Base-by-base conservation (phyloP, 2,113 vertebrate species). In the Bombycilla garrulus region DNA sequence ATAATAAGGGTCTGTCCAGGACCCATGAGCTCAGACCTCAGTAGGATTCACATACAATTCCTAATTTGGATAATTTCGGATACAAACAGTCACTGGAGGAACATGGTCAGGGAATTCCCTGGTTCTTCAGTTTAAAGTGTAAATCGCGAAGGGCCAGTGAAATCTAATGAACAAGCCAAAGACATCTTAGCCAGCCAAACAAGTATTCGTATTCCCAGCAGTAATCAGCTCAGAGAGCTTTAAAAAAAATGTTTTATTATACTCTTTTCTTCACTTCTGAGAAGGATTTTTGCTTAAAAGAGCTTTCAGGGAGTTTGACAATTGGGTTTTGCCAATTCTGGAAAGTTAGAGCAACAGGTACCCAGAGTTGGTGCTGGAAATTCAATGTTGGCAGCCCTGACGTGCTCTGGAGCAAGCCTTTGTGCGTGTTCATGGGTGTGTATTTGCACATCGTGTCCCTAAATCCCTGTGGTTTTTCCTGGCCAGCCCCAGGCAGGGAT, bases 11-110 rank as follows among this genome's bases (percentile, higher is more conserved):
- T 91, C 92, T 84, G 51, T 56, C 45, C 1, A 1, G 62, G 53
- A 88, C 45, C 77, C 65, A 61, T 54, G 40, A 91, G 83, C 84
- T 95, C 89, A 92, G 83, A 64, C 31, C 28, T 84, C 9, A 0
- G 61, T 45, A 88, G 58, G 81, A 61, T 61, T 91, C 73, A 69
- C 93, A 92, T 92, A 50, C 77, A 85, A 92, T 95, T 95, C 96
- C 91, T 93, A 95, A 95, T 96, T 97, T 96, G 94, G 94, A 45
- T 13, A 92, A 88, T 88, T 91, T 45, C 1, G 8, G 61, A 81
- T 86, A 47, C 47, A 64, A 79, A 36, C 25, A 74, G 44, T 44
- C 60, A 16, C 58, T 62, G 62, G 21, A 42, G 45, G 36, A 88
- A 85, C 80, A 66, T 3, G 9, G 26, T 57, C 8, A n/a, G 23